phyloP scores from a whole-genome alignment of 2,113 vertebrate species.

The Vanacampus margaritifer region DNA sequence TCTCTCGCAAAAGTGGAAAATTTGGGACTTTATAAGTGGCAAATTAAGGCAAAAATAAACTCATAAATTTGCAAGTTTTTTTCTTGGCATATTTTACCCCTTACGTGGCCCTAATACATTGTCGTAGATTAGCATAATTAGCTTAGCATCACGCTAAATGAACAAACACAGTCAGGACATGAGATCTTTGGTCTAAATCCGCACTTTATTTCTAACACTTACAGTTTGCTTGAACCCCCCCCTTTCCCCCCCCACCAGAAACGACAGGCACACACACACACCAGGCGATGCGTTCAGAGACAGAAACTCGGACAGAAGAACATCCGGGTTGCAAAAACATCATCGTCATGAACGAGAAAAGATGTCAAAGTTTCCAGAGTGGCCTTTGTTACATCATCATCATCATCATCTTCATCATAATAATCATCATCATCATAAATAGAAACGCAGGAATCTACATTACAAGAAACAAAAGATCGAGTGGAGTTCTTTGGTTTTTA shows the following conservation, averaged over 20 bases:
- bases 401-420: constrained; percentile 20
- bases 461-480: constrained; percentile 45
- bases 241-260: constrained; percentile 61
- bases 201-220: constrained; percentile 75
- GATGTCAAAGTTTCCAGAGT: constrained; percentile 50
- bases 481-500: constrained; percentile 80
- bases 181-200: constrained; percentile 68
- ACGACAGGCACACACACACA: constrained; percentile 80
- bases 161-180: constrained; percentile 11
- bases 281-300: constrained; percentile 73
- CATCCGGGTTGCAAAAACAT: constrained; percentile 47
- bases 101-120: too few species aligned
- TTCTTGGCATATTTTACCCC: too few species aligned
- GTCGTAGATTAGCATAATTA: too few species aligned
- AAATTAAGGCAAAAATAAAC: too few species aligned
- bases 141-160: neutral
- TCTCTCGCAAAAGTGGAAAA: too few species aligned
- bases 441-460: constrained; percentile 53
- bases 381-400: constrained; percentile 35
- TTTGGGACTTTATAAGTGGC: too few species aligned
- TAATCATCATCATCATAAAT: constrained; percentile 32
- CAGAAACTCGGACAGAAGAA: constrained; percentile 67
- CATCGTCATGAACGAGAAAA: constrained; percentile 13
- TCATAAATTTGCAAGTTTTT: too few species aligned
- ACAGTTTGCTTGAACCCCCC: constrained; percentile 60